phyloP scores from a whole-genome alignment of 2,888 invertebrate species.

The Aplocera efformata region DNA sequence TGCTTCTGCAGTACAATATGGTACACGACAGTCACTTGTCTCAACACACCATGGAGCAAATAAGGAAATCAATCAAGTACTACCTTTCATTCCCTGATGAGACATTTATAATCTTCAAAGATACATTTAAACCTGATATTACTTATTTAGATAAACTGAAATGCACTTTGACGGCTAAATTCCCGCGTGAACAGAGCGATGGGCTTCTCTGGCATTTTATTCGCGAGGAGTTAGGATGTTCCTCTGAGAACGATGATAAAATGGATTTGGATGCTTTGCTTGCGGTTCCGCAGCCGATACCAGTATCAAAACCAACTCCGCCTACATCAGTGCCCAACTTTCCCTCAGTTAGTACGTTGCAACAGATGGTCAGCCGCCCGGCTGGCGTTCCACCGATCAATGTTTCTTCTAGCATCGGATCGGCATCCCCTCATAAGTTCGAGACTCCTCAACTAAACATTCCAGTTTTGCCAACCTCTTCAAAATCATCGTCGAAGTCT shows the following conservation, averaged over 20 bases:
- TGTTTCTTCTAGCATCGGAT: conserved; percentile 67
- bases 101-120: conserved; percentile 67
- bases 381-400: conserved; percentile 74
- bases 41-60: conserved; percentile 90
- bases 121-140: conserved; percentile 85
- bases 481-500: conserved; percentile 80
- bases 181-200: conserved; percentile 89
- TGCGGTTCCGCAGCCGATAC: conserved; percentile 79
- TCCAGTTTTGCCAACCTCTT: conserved; percentile 80
- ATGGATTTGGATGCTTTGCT: conserved; percentile 81
- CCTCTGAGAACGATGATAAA: conserved; percentile 84
- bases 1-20: conserved; percentile 92
- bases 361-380: conserved; percentile 76
- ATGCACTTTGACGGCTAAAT: conserved; percentile 88
- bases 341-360: conserved; percentile 72
- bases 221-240: conserved; percentile 86
- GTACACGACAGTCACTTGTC: conserved; percentile 90
- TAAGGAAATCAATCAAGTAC: conserved; percentile 91
- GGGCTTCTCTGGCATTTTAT: conserved; percentile 90
- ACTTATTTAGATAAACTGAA: conserved; percentile 93
- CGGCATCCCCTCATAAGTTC: conserved; percentile 77
- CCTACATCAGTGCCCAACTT: conserved; percentile 63
- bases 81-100: conserved; percentile 83
- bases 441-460: conserved; percentile 80
- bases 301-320: conserved; percentile 64